Percentiles rank a stretch among this genome's conserved stretches.
These are phyloP conservation scores for Tokudaia muenninki DNA, from an alignment of 2,797 vertebrate genomes.

Conservation along the genomic window DNA sequence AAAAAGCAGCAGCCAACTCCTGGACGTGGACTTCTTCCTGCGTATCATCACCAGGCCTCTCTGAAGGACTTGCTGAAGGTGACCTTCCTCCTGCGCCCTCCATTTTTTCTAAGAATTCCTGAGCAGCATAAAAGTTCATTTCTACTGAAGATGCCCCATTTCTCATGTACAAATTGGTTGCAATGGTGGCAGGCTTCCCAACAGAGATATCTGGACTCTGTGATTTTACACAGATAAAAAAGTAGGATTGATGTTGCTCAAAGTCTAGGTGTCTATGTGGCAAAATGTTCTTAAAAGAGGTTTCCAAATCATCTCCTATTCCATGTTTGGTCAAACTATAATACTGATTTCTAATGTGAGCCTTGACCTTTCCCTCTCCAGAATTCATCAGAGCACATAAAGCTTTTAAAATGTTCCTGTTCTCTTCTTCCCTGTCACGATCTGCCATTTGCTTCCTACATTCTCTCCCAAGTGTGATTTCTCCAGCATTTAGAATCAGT, in stretches of 20 bases:
- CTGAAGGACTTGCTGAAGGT: no score
- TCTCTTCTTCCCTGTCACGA: not conserved
- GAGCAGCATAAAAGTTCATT: not conserved
- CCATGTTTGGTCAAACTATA: no score
- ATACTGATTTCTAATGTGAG: not conserved
- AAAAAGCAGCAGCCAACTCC: not conserved
- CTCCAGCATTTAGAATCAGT: not conserved
- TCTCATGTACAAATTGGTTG: not conserved
- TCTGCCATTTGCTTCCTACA: not conserved
- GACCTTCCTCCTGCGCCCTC: not conserved
- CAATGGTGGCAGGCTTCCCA: not conserved
- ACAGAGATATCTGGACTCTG: not conserved
- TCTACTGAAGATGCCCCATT: not conserved
- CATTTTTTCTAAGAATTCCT: not conserved
- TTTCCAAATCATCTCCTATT: not conserved
- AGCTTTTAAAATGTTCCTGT: not conserved
- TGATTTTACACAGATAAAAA: not conserved
- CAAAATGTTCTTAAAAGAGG: not conserved
- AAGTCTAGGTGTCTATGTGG: not conserved
- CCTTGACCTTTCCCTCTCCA: not conserved
- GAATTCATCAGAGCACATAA: not conserved
- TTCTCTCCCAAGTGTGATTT: not conserved
- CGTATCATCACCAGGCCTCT: no score
- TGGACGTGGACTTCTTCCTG: not conserved
- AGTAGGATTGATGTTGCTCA: accelerated